Evolutionary conservation across 2,888 invertebrate species (phyloP), one percentile per base, ranked within the genome.

Genomic region (Bombylius major): DNA sequence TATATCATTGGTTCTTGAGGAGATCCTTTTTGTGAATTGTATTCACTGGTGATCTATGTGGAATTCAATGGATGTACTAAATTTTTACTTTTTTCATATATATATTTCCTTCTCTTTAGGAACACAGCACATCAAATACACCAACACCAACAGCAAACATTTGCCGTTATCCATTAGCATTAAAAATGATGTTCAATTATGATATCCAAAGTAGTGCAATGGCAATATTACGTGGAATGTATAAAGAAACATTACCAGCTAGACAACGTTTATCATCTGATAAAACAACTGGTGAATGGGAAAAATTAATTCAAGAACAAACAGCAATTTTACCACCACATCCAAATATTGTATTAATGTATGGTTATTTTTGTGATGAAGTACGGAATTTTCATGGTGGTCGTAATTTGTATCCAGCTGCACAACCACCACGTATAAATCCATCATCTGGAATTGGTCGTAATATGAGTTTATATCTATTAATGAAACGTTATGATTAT

Each of bases 171-270:
- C 84, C 85, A 0, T 70, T 91, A 60, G 92, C 92, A 7, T 75
- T 93, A 23, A 93, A 93, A 76, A 87, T 93, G 84, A 87, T 93
- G 87, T 93, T 91, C 66, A 93, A 93, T 71, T 93, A 91, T 67
- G 87, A 88, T 63, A 84, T 87, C 5, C 87, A 88, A 68, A 89
- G 89, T 23, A 88, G 86, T 70, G 86, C 90, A 0, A 76, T 81
- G 62, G 79, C 85, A 23, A 88, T 93, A 61, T 71, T 89, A 62
- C 78, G 80, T 54, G 86, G 85, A 6, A 90, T 92, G 89, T 82
- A 85, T 65, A 80, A 83, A 58, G 92, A 93, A 75, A 84, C 86
- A 12, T 82, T 92, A 7, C 92, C 92, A 6, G 82, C 85, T 2
- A 76, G 81, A 51, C 73, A 78, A 55, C 75, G 75, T 52, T 74